Percentiles rank a stretch among this genome's conserved stretches.
Conservation (phyloP, 2,113 vertebrate species). For the Okapia johnstoni region DNA sequence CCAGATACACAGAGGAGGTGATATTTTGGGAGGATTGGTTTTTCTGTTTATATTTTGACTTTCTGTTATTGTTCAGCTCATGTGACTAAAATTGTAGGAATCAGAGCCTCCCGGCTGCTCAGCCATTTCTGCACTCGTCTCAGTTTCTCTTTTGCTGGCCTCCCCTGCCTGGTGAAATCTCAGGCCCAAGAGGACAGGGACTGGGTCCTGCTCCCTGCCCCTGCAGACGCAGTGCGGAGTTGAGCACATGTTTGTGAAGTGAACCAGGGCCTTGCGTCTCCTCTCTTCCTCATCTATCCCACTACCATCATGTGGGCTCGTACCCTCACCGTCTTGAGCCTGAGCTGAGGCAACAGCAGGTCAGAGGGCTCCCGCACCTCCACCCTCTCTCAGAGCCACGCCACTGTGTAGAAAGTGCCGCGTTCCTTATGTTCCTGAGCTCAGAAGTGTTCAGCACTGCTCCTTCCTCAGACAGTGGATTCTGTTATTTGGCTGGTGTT, state of each 20-base stretch:
- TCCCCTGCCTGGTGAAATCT: not conserved
- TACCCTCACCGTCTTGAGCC: not conserved
- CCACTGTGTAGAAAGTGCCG: not conserved
- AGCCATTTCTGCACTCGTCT: not conserved
- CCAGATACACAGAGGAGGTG: not conserved
- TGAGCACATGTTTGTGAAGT: not conserved
- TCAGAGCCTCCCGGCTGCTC: not conserved
- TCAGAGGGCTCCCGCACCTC: not conserved
- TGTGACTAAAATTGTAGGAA: not conserved
- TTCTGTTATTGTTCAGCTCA: not conserved
- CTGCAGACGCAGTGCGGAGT: not conserved
- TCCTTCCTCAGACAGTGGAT: accelerated
- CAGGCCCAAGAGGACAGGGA: not conserved
- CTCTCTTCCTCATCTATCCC: not conserved
- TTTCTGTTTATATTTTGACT: not conserved
- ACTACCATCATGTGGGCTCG: accelerated
- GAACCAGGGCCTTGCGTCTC: not conserved
- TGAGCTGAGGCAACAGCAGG: accelerated
- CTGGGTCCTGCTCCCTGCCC: too few species aligned
- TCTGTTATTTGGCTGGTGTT: not conserved
- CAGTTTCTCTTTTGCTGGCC: not conserved
- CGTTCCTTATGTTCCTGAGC: not conserved
- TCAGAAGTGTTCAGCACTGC: not conserved
- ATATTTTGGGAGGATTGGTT: not conserved
- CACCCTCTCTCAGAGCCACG: not conserved